Evolutionary conservation across 2,888 invertebrate species (phyloP).

Genomic region (Phragmatobia fuliginosa): DNA sequence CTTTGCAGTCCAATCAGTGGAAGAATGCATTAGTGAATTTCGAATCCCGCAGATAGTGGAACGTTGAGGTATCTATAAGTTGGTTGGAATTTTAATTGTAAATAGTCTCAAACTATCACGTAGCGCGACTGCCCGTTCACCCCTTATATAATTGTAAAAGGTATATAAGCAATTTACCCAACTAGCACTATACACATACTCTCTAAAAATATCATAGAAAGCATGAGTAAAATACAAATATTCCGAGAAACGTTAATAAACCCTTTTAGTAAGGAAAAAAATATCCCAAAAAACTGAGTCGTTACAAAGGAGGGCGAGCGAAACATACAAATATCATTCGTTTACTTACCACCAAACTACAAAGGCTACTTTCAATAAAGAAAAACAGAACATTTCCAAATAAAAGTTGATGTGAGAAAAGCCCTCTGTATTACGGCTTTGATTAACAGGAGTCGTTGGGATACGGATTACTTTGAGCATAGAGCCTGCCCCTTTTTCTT

Average conservation of each 20-base stretch:
- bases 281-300: not conserved
- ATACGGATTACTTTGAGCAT: constrained; percentile 33
- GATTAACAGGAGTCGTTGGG: constrained; percentile 42
- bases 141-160: not conserved
- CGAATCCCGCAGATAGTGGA: not conserved
- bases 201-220: not conserved
- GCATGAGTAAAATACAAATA: not conserved
- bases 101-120: too few relatives aligned
- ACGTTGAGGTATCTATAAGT: not conserved
- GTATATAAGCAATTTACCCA: not conserved
- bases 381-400: not conserved
- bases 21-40: not conserved
- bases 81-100: not conserved
- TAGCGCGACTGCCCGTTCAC: too few relatives aligned
- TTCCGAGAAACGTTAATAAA: not conserved
- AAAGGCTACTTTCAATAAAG: not conserved
- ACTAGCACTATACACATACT: not conserved
- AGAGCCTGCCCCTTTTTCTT: constrained; percentile 27
- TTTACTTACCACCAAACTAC: constrained; percentile 6
- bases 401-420: constrained; percentile 4
- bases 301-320: not conserved
- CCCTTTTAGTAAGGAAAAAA: not conserved
- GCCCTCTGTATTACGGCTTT: constrained; percentile 27
- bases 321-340: not conserved
- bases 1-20: too few relatives aligned